Percentiles rank a stretch among this genome's conserved stretches.
Evolutionary conservation across 1,140 invertebrate genomes (phyloP).

Genomic region (Papilio polytes): DNA sequence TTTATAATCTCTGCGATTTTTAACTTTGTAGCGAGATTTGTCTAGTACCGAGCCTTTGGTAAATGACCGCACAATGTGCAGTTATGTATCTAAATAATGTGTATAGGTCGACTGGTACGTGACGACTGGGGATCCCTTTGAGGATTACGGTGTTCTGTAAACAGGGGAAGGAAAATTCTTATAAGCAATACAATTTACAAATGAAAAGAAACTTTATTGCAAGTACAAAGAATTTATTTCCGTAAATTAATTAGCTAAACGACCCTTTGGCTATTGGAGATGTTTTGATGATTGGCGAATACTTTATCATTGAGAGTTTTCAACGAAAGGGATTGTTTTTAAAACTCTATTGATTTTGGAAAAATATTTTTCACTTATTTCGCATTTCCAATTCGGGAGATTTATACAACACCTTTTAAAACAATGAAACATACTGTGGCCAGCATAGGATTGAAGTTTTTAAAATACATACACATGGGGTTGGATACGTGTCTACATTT

Average conservation of each 20-base stretch:
- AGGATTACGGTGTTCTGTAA: slow-evolving; percentile 68
- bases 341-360: slow-evolving; percentile 26
- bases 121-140: slow-evolving; percentile 54
- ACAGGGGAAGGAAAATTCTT: slow-evolving; percentile 66
- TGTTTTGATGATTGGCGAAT: slow-evolving; percentile 70
- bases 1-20: slow-evolving; percentile 8
- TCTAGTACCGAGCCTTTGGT: slow-evolving; percentile 30
- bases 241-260: slow-evolving; percentile 44
- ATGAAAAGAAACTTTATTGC: slow-evolving; percentile 51
- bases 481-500: too few species aligned
- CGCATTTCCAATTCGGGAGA: background rate
- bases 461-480: too few species aligned
- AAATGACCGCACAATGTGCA: slow-evolving; percentile 3
- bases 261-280: slow-evolving; percentile 62
- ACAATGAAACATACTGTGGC: too few species aligned
- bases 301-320: slow-evolving; percentile 55
- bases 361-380: too few species aligned
- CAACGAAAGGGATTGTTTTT: slow-evolving; percentile 49
- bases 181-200: slow-evolving; percentile 49
- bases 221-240: slow-evolving; percentile 47
- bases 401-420: too few species aligned
- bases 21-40: slow-evolving; percentile 11
- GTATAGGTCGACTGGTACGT: slow-evolving; percentile 46
- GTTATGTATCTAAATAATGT: slow-evolving; percentile 5
- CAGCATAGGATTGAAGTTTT: too few species aligned